phyloP scores from a whole-genome alignment of 2,888 invertebrate species.

The Sesamia inferens region DNA sequence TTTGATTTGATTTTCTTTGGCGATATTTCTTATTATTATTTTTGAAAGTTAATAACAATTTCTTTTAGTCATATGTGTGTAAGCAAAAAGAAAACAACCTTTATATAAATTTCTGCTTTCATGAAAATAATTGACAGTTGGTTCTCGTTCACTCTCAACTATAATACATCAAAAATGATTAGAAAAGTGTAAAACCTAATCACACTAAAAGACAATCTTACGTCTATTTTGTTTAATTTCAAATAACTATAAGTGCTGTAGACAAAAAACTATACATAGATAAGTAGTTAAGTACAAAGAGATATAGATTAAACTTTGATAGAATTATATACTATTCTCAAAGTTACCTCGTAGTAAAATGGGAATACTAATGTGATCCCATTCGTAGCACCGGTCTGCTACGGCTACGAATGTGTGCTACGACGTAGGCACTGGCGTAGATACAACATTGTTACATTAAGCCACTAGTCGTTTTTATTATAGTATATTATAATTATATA shows the following conservation, averaged over 20 bases:
- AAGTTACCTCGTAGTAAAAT: background rate
- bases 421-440: constrained; percentile 43
- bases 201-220: background rate
- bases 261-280: background rate
- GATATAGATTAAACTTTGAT: constrained; percentile 7
- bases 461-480: background rate
- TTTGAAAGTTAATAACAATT: background rate
- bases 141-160: background rate
- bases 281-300: background rate
- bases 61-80: background rate
- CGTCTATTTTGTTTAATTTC: too few species aligned
- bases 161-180: background rate
- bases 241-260: background rate
- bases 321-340: background rate
- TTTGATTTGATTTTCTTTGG: constrained; percentile 44
- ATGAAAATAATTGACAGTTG: background rate
- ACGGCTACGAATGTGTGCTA: constrained; percentile 38
- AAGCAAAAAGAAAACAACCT: background rate
- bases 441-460: background rate
- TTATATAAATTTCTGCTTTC: background rate
- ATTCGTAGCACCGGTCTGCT: constrained; percentile 29
- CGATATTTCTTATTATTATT: constrained; percentile 19
- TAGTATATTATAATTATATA: too few species aligned
- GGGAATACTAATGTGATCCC: constrained; percentile 1
- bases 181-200: background rate